Evolutionary conservation across 2,113 vertebrate species (phyloP).

Genomic region (Callocephalon fimbriatum): DNA sequence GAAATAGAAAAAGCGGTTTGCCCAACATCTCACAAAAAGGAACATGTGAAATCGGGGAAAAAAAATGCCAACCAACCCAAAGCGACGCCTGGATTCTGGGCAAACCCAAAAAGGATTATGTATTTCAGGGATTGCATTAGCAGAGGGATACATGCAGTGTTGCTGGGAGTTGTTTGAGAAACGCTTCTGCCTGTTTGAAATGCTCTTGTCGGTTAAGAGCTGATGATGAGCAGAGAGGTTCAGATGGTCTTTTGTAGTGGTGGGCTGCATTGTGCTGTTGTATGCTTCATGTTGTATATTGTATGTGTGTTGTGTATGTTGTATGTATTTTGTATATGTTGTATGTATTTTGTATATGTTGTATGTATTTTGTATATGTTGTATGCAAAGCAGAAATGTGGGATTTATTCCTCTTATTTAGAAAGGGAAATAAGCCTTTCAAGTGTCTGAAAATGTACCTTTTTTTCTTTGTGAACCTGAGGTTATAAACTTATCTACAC

Average conservation of each 20-base stretch:
- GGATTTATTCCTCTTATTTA: neutral
- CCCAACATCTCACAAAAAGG: neutral
- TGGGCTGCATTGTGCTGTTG: neutral
- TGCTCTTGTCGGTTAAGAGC: neutral
- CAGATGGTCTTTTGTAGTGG: neutral
- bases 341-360: neutral
- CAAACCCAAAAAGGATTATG: neutral
- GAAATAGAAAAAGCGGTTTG: neutral
- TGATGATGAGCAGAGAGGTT: neutral
- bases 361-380: neutral
- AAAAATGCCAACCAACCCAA: neutral
- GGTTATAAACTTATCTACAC: neutral
- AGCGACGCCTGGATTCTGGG: neutral
- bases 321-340: neutral
- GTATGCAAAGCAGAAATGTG: neutral
- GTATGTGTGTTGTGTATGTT: neutral
- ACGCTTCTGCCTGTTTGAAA: neutral
- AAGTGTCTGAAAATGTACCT: neutral
- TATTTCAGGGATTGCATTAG: neutral
- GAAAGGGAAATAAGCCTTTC: neutral
- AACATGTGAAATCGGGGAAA: neutral
- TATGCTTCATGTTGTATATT: neutral
- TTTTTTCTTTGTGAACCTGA: neutral
- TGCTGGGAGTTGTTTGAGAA: neutral
- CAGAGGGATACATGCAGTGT: rapidly evolving